Conservation (phyloP, 2,888 invertebrate species). For the Epistrophe grossulariae region DNA sequence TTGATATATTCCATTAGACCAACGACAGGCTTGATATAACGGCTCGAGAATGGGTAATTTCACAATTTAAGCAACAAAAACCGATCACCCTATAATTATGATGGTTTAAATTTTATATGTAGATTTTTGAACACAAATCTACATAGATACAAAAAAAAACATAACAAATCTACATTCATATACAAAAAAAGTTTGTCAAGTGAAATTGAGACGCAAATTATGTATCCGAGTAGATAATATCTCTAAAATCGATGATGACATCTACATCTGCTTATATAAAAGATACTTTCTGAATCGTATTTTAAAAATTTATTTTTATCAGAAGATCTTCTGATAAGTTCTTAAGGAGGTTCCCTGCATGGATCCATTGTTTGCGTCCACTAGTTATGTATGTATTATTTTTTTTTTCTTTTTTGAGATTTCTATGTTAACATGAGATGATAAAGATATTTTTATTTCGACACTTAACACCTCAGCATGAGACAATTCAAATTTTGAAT, state of each 20-base stretch:
- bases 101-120: too few species aligned
- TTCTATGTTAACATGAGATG: not conserved
- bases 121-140: too few species aligned
- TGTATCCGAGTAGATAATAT: not conserved
- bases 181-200: not conserved
- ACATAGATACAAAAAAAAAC: too few species aligned
- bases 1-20: too few species aligned
- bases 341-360: not conserved
- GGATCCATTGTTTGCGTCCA: not conserved
- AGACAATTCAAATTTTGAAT: not conserved
- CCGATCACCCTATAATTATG: too few species aligned
- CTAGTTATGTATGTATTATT: not conserved
- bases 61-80: too few species aligned
- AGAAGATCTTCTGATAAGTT: slow-evolving; percentile 1
- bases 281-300: not conserved
- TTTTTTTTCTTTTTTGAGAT: not conserved
- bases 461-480: slow-evolving; percentile 37
- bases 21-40: too few species aligned
- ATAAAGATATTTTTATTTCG: slow-evolving; percentile 6
- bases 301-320: not conserved
- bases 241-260: slow-evolving; percentile 7
- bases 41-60: too few species aligned
- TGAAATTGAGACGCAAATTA: not conserved
- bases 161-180: not conserved
- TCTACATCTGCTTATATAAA: not conserved